phyloP scores from a whole-genome alignment of 2,888 invertebrate species.

The Tipula unca region DNA sequence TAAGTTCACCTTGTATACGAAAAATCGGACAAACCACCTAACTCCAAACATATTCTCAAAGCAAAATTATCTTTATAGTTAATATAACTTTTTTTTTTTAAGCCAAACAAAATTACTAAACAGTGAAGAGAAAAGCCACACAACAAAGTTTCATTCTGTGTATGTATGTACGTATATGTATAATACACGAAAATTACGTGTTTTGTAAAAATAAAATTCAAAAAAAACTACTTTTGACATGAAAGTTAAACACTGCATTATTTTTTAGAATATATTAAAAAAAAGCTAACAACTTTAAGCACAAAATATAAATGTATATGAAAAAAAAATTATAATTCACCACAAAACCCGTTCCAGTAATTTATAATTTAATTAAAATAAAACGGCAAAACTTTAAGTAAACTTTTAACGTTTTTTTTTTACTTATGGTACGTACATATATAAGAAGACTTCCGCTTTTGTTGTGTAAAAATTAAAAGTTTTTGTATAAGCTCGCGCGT shows the following conservation, averaged over 20 bases:
- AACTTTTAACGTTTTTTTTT: not conserved
- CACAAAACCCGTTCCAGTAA: not conserved
- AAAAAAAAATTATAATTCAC: slow-evolving; percentile 8
- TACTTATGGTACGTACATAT: not conserved
- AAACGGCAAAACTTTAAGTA: not conserved
- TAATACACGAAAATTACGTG: not conserved
- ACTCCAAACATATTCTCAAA: not conserved
- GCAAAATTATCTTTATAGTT: not conserved
- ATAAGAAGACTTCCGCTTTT: not conserved
- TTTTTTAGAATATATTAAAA: slow-evolving; percentile 2
- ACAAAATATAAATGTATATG: not conserved
- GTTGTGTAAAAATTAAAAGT: not conserved
- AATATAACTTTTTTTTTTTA: not conserved
- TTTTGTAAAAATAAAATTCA: not conserved
- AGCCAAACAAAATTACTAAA: not conserved
- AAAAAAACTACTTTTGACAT: not conserved
- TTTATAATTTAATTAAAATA: not conserved
- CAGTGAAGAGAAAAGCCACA: not conserved
- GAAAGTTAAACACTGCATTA: not conserved
- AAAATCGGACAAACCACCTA: no score
- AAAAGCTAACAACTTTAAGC: not conserved
- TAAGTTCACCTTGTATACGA: no score
- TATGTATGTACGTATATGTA: no score
- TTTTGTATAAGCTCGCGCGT: not conserved
- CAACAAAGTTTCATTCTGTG: not conserved